A percentile compares a stretch with the other conserved stretches of the same genome.
These are phyloP conservation scores for Habroteleia sp. DNA, from an alignment of 2,888 invertebrate genomes.

Conservation along the genomic window DNA sequence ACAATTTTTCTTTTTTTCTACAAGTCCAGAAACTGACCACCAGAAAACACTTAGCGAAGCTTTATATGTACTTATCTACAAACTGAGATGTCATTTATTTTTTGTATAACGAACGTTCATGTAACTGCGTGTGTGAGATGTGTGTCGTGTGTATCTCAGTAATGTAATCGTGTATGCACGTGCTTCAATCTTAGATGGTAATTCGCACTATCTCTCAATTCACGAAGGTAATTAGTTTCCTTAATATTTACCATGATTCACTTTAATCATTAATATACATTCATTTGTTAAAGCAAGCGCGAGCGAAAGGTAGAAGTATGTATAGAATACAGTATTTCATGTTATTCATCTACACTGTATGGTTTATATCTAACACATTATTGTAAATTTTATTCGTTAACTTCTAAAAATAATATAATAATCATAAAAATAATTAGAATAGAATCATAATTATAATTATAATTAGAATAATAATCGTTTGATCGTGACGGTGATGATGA, in stretches of 20 bases:
- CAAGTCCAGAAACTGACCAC: conserved; percentile 80
- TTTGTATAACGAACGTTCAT: conserved; percentile 50
- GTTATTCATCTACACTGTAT: conserved; percentile 72
- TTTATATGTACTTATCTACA: conserved; percentile 79
- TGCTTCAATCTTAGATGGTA: conserved; percentile 47
- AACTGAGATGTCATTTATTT: conserved; percentile 71
- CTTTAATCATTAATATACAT: conserved; percentile 73
- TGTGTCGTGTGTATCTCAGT: conserved; percentile 65
- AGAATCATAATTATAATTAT: conserved; percentile 46
- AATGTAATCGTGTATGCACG: conserved; percentile 63
- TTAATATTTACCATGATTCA: conserved; percentile 67
- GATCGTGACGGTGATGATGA: conserved; percentile 45
- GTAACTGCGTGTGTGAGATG: conserved; percentile 64
- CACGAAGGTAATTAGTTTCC: conserved; percentile 67
- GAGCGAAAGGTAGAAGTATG: conserved; percentile 74
- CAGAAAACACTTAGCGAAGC: conserved; percentile 81
- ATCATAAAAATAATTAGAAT: conserved; percentile 65
- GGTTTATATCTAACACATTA: conserved; percentile 73
- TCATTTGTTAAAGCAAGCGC: conserved; percentile 78
- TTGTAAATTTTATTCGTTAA: conserved; percentile 73
- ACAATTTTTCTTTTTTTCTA: conserved; percentile 72
- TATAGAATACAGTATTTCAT: conserved; percentile 75
- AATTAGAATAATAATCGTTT: conserved; percentile 44
- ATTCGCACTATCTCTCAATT: conserved; percentile 48
- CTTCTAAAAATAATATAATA: conserved; percentile 73